These are phyloP conservation scores for Chitala chitala DNA, from an alignment of 2,113 vertebrate genomes.

Conservation along the genomic window DNA sequence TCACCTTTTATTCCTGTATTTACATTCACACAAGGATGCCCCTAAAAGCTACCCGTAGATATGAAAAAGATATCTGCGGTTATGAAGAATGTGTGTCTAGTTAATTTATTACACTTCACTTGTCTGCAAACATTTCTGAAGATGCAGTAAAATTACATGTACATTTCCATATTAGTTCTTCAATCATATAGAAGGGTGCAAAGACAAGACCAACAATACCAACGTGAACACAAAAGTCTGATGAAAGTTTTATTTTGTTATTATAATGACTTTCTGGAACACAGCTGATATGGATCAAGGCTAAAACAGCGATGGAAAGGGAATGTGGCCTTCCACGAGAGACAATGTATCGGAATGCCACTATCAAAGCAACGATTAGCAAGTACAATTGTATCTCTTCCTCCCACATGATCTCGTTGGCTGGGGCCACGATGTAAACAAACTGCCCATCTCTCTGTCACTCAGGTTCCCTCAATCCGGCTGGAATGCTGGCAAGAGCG, in stretches of 20 bases:
- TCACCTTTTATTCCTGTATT: not conserved
- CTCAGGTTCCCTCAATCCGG: constrained; percentile 15
- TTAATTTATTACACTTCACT: too few species aligned
- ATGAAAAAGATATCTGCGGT: too few species aligned
- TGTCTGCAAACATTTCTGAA: too few species aligned
- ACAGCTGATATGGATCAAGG: not conserved
- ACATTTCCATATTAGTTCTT: too few species aligned
- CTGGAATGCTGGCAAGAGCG: constrained; percentile 18
- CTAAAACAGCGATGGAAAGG: not conserved
- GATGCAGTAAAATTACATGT: too few species aligned
- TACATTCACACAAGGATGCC: not conserved
- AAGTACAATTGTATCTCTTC: not conserved
- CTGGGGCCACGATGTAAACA: not conserved
- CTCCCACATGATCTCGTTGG: not conserved
- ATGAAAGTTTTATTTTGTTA: too few species aligned
- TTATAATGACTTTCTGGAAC: not conserved
- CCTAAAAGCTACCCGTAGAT: too few species aligned
- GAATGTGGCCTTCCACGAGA: not conserved
- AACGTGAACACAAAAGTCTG: too few species aligned
- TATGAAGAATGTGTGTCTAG: too few species aligned
- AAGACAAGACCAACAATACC: too few species aligned
- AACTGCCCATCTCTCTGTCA: not conserved
- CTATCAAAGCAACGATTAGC: not conserved
- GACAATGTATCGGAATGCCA: constrained; percentile 1
- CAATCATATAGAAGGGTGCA: too few species aligned